Base-by-base conservation (phyloP, 2,888 invertebrate species). In the Euproctis similis region DNA sequence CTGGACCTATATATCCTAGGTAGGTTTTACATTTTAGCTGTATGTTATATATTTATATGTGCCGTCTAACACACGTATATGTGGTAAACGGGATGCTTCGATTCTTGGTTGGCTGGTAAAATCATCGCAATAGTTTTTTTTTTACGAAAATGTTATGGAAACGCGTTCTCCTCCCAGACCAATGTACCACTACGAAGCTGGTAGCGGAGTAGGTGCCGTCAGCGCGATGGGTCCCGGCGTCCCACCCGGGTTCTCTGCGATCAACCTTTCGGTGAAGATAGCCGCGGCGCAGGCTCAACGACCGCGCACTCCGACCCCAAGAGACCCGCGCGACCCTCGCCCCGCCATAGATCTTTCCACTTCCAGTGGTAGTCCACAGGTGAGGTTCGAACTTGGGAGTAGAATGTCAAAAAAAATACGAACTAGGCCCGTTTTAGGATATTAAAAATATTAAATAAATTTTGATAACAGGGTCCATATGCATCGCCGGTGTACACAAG, bases 321-420 rank as follows among this genome's bases (percentile, higher is more conserved):
- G 91, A 20, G 91, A 91, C 52, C 91, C 92, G 30, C 90, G 93
- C 21, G 93, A 94, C 53, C 90, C 90, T 26, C 90, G 92, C 39
- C 92, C 93, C 8, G 93, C 94, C 51, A 93, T 94, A 81, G 94
- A 94, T 78, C 87, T 94, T 28, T 94, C 94, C 51, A 93, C 94
- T 43, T 93, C 94, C 54, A 94, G 92, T 72, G 93, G 94, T 49
- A 94, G 94, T 85, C 94, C 94, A 56, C 93, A 94, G 89, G 94
- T 92, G 74, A 87, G 73, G 59, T 46, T 91, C 72, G 87, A 70
- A 58, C 47, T 47, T 35, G 43, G 36, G 27, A 42, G 17, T 30
- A 30, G 27, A 19, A 25, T 50, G 21, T 39, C 34, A 40, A 39
- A 35, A 36, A 33, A 36, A 14, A 39, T 32, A 31, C 39, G 30